These are phyloP conservation scores for Drosophila gunungcola DNA, from an alignment of 1,140 invertebrate species.

Conservation along the genomic window DNA sequence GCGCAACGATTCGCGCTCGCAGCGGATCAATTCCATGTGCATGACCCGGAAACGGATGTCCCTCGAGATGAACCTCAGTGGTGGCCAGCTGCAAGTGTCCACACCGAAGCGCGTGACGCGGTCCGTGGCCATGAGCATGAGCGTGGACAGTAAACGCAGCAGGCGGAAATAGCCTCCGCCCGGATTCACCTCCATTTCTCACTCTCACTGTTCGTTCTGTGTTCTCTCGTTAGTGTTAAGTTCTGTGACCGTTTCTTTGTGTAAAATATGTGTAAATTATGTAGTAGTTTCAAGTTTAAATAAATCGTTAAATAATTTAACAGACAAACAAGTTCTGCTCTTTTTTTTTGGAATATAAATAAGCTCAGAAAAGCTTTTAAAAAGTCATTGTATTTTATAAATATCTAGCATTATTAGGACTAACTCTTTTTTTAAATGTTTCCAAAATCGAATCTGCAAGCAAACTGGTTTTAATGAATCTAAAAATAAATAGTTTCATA, in stretches of 20 bases:
- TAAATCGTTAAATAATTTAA: slow-evolving; percentile 36
- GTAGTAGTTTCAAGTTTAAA: slow-evolving; percentile 36
- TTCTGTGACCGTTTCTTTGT: slow-evolving; percentile 8
- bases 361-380: too few species aligned
- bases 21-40: slow-evolving; percentile 36
- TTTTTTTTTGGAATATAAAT: too few species aligned
- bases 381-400: too few species aligned
- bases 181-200: too few species aligned
- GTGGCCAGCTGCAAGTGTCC: slow-evolving; percentile 41
- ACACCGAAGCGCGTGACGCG: slow-evolving; percentile 61
- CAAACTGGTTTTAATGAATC: not conserved
- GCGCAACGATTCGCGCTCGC: slow-evolving; percentile 52
- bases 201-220: slow-evolving; percentile 6
- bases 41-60: slow-evolving; percentile 72
- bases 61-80: slow-evolving; percentile 62
- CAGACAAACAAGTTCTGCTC: not conserved
- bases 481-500: not conserved
- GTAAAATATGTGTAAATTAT: slow-evolving; percentile 44
- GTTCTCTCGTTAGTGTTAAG: slow-evolving; percentile 23
- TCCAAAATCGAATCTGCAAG: too few species aligned
- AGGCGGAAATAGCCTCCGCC: slow-evolving; percentile 20
- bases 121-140: slow-evolving; percentile 5
- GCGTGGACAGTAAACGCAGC: slow-evolving; percentile 8
- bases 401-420: too few species aligned
- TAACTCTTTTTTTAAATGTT: too few species aligned